These are phyloP conservation scores for Muschampia plurimacula DNA, from an alignment of 2,888 invertebrate genomes.

Conservation along the genomic window DNA sequence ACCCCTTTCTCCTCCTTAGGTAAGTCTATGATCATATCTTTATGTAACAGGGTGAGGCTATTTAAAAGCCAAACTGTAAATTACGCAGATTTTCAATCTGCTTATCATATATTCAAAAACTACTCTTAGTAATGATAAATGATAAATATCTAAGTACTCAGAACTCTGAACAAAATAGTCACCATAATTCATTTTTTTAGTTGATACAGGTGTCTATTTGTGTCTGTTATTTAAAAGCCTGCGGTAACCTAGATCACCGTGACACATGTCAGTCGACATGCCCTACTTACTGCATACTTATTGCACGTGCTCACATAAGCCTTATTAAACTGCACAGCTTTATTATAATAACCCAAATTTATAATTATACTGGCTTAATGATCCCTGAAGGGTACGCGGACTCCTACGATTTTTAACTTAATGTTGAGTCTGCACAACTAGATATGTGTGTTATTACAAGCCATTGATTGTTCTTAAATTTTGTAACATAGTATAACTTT, in stretches of 20 bases:
- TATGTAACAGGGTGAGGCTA: too few species aligned
- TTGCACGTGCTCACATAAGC: constrained; percentile 23
- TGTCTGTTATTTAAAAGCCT: constrained; percentile 21
- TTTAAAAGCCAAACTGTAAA: too few species aligned
- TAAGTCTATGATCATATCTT: too few species aligned
- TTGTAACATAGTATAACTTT: too few species aligned
- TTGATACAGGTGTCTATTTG: constrained; percentile 11
- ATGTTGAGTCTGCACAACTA: too few species aligned
- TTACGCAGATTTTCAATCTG: too few species aligned
- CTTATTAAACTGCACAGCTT: neutral
- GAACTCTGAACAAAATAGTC: constrained; percentile 8
- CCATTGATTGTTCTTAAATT: too few species aligned
- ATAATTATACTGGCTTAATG: too few species aligned
- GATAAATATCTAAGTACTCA: neutral
- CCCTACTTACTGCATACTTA: constrained; percentile 15
- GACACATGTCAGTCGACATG: constrained; percentile 30
- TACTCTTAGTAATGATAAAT: neutral
- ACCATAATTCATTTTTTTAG: constrained; percentile 24
- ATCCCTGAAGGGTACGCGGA: too few species aligned
- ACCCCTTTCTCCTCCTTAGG: too few species aligned
- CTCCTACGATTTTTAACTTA: too few species aligned
- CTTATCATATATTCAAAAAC: neutral
- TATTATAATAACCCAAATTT: neutral
- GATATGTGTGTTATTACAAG: too few species aligned
- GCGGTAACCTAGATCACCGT: constrained; percentile 24